Evolutionary conservation across 2,888 invertebrate genomes (phyloP), one percentile per base, ranked within the genome.

Genomic region (Trichacis sp.): DNA sequence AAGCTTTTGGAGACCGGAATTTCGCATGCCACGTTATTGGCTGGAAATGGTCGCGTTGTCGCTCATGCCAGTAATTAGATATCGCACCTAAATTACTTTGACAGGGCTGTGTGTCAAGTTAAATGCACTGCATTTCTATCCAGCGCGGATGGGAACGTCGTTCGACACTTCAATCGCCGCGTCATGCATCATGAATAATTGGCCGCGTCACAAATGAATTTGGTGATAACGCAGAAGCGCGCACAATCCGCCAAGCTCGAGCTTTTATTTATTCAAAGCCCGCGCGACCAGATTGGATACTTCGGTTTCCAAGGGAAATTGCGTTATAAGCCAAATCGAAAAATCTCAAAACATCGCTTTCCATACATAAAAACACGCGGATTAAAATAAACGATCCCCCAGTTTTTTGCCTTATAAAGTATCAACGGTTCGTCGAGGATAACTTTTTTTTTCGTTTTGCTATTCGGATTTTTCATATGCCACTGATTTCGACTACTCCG

Each of bases 201-300:
- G 78, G 72, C 68, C 73, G 71, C 77, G 75, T 73, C 75, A 76
- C 81, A 77, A 79, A 79, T 78, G 77, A 81, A 80, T 81, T 81
- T 76, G 77, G 73, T 74, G 79, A 78, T 77, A 79, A 76, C 77
- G 73, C 74, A 63, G 63, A 70, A 61, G 69, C 67, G 68, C 67
- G 24, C 59, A 65, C 70, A 70, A 71, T 70, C 71, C 65, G 65
- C 30, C 47, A 52, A 29, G 57, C 62, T 61, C 59, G 63, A 47
- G 51, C 61, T 61, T 76, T 81, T 73, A 81, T 79, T 79, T 78
- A 80, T 80, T 80, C 79, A 81, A 60, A 63, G 68, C 59, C 71
- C 66, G 63, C 61, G 70, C 71, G 73, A 53, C 52, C 61, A 48
- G 55, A 50, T 45, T 56, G 56, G 45, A 59, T 56, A 56, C 47